A percentile compares a stretch with the other conserved stretches of the same genome.
These are phyloP conservation scores for Gari tellinella DNA, from an alignment of 2,888 invertebrate species.

Conservation along the genomic window DNA sequence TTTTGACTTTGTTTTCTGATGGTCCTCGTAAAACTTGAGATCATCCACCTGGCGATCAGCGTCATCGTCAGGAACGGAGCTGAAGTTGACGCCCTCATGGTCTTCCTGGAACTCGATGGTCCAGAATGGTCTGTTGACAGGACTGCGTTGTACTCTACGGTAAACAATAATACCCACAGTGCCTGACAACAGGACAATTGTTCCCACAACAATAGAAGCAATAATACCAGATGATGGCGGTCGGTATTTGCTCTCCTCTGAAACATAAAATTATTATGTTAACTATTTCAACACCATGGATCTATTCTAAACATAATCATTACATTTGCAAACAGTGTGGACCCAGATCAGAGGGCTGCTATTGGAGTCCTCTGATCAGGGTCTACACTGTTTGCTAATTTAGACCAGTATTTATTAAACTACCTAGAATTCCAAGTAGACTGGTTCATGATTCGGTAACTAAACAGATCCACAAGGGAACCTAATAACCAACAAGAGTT, in stretches of 20 bases:
- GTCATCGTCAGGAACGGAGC: slow-evolving; percentile 72
- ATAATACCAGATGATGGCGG: slow-evolving; percentile 59
- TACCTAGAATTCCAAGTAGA: too few relatives aligned
- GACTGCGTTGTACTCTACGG: slow-evolving; percentile 59
- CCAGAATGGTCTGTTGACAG: slow-evolving; percentile 73
- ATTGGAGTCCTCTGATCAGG: too few relatives aligned
- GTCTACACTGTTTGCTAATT: too few relatives aligned
- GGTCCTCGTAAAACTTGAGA: slow-evolving; percentile 66
- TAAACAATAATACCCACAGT: slow-evolving; percentile 69
- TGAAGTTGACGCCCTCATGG: slow-evolving; percentile 78
- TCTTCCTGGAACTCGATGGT: slow-evolving; percentile 78
- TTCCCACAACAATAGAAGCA: slow-evolving; percentile 65
- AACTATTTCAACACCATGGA: background rate
- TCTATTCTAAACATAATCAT: too few relatives aligned
- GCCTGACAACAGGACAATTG: slow-evolving; percentile 63
- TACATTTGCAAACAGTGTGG: too few relatives aligned
- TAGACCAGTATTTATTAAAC: too few relatives aligned
- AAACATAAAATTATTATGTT: background rate
- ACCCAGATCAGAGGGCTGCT: too few relatives aligned
- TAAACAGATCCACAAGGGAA: too few relatives aligned
- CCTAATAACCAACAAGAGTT: too few relatives aligned
- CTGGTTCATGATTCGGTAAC: too few relatives aligned
- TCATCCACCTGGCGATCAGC: slow-evolving; percentile 64
- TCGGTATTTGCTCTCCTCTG: slow-evolving; percentile 1
- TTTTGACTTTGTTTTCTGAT: slow-evolving; percentile 38